Base-by-base conservation (phyloP, 2,888 invertebrate species). In the Phaonia tiefii region DNA sequence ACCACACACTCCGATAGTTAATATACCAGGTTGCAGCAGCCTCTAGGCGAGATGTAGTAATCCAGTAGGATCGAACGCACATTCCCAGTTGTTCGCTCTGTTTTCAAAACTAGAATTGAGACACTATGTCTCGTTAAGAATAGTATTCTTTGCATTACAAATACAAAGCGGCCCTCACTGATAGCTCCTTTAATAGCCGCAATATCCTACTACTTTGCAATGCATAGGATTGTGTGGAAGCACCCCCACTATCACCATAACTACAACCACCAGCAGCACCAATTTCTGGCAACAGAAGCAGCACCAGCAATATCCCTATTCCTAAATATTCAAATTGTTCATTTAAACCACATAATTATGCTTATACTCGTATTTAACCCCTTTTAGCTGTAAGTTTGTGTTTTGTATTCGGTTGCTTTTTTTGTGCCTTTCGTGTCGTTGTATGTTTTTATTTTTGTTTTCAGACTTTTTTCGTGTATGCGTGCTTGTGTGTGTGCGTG, bases 321-420 rank as follows among this genome's bases (percentile, higher is more conserved):
- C 69, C 70, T 25, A 72, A 70, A 73, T 79, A 79, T 81, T 72
- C 60, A 79, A 81, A 79, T 84, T 84, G 73, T 70, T 76, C 77
- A 77, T 80, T 83, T 84, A 71, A 82, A 78, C 82, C 78, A 86
- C 87, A 87, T 87, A 88, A 88, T 88, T 88, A 87, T 86, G 86
- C 85, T 85, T 86, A 87, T 87, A 31, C 31, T 31, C 31, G 31
- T 31, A 87, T 88, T 88, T 88, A 87, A 87, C 85, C 87, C 65
- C 75, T 82, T 82, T 80, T 75, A 75, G 78, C 71, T 63, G 63
- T 63, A 39, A 67, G 65, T 74, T 72, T 77, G 17, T 69, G 54
- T 56, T 54, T 63, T 26, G 42, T 22, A 20, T 63, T 39, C 31
- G 22, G 11, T 42, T 42, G 15, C 63, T 54, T 22, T 15, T 49